A percentile compares a stretch with the other conserved stretches of the same genome.
These are phyloP conservation scores for Sesamia nonagrioides DNA, from an alignment of 1,140 invertebrate species.

Conservation along the genomic window DNA sequence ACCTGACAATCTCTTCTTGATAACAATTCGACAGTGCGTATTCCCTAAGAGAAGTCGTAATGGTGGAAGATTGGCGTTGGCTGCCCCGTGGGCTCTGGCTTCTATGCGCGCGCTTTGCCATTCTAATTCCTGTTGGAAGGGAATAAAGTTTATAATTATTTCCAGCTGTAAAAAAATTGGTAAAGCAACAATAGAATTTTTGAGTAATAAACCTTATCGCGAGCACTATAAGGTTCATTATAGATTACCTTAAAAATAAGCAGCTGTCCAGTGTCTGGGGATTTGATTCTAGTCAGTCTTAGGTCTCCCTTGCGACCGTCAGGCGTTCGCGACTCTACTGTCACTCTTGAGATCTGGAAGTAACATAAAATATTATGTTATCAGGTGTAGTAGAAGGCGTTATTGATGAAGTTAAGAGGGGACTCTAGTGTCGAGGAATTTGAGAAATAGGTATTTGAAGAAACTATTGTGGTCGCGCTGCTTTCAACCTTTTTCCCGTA, in stretches of 20 bases:
- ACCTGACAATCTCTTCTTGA: slow-evolving; percentile 98
- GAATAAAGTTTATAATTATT: background rate
- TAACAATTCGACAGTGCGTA: slow-evolving; percentile 97
- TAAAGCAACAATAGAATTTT: background rate
- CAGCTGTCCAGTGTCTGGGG: slow-evolving; percentile 94
- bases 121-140: slow-evolving; percentile 91
- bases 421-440: too few species aligned
- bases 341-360: slow-evolving; percentile 95
- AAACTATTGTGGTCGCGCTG: too few species aligned
- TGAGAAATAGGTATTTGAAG: too few species aligned
- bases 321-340: slow-evolving; percentile 97
- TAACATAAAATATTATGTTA: background rate
- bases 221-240: background rate
- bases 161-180: background rate
- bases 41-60: slow-evolving; percentile 97
- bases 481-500: too few species aligned
- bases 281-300: slow-evolving; percentile 96
- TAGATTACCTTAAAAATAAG: slow-evolving; percentile 97
- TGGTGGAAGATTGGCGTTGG: slow-evolving; percentile 94
- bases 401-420: too few species aligned
- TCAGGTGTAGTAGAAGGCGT: background rate
- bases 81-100: slow-evolving; percentile 94
- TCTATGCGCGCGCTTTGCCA: slow-evolving; percentile 99
- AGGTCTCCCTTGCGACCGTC: slow-evolving; percentile 95
- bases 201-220: slow-evolving; percentile 1